Evolutionary conservation across 2,888 invertebrate genomes (phyloP).

Genomic region (Beris chalybata): DNA sequence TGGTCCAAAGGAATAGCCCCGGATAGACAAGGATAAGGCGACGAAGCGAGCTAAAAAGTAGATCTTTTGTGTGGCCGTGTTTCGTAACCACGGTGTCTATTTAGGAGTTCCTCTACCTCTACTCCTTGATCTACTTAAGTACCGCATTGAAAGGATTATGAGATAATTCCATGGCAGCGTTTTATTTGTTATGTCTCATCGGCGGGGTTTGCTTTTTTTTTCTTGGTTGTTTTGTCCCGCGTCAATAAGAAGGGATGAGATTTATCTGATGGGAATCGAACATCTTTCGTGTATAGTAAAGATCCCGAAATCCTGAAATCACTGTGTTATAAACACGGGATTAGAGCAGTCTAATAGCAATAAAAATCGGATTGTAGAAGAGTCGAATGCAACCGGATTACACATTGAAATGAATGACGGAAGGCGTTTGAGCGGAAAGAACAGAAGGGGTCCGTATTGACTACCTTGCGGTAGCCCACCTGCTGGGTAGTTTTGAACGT

Average conservation of each 20-base stretch:
- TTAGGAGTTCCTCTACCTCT: slow-evolving; percentile 40
- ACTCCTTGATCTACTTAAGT: slow-evolving; percentile 56
- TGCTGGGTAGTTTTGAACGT: slow-evolving; percentile 20
- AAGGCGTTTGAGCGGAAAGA: slow-evolving; percentile 20
- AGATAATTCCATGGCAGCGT: slow-evolving; percentile 25
- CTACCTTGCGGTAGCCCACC: slow-evolving; percentile 27
- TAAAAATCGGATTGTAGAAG: slow-evolving; percentile 21
- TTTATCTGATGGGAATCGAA: slow-evolving; percentile 30
- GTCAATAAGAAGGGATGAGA: slow-evolving; percentile 7
- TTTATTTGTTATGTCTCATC: slow-evolving; percentile 20
- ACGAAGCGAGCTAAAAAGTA: slow-evolving; percentile 19
- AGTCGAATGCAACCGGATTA: slow-evolving; percentile 30
- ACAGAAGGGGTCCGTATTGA: slow-evolving; percentile 11
- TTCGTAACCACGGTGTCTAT: slow-evolving; percentile 28
- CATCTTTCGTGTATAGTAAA: slow-evolving; percentile 7
- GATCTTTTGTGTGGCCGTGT: slow-evolving; percentile 18
- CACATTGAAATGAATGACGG: slow-evolving; percentile 17
- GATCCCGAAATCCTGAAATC: slow-evolving; percentile 10
- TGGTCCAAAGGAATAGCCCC: background rate
- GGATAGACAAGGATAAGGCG: slow-evolving; percentile 24
- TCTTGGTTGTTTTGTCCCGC: background rate
- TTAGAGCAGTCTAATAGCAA: slow-evolving; percentile 28
- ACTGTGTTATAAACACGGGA: slow-evolving; percentile 29
- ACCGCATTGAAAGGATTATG: slow-evolving; percentile 56
- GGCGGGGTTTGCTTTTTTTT: slow-evolving; percentile 10